Percentiles rank a stretch among this genome's conserved stretches.
Conservation (phyloP, 2,113 vertebrate species). For the Narcine bancroftii region DNA sequence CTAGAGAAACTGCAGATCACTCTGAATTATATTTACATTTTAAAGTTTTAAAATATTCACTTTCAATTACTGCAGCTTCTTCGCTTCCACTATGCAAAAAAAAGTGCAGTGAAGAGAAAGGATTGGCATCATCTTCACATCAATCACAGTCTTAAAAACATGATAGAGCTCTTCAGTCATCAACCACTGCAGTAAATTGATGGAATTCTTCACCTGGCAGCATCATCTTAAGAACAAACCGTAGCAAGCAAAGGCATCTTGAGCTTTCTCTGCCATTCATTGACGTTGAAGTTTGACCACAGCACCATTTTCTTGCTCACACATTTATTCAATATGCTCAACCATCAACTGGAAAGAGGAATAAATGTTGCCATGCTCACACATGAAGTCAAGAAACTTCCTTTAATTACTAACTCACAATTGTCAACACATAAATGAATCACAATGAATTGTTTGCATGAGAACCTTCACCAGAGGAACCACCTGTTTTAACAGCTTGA, state of each 20-base stretch:
- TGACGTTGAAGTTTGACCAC: no score
- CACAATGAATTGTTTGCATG: background rate
- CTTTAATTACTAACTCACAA: background rate
- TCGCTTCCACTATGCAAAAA: no score
- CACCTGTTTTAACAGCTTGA: background rate
- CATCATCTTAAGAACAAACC: background rate
- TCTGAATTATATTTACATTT: background rate
- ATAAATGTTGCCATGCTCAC: background rate
- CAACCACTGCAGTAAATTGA: no score
- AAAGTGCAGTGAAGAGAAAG: no score
- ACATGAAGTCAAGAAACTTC: background rate
- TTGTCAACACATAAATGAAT: background rate
- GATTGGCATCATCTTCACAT: no score
- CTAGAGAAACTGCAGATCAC: slow-evolving; percentile 6
- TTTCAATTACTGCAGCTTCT: background rate
- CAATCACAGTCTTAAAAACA: no score
- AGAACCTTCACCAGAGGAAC: background rate
- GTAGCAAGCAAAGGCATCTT: no score
- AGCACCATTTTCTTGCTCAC: no score
- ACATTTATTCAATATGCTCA: background rate
- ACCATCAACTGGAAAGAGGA: background rate
- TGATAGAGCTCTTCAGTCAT: no score
- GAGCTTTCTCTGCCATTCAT: no score
- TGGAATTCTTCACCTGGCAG: background rate
- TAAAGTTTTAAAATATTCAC: background rate